Conservation (phyloP, 2,888 invertebrate species). For the Idaea straminata region DNA sequence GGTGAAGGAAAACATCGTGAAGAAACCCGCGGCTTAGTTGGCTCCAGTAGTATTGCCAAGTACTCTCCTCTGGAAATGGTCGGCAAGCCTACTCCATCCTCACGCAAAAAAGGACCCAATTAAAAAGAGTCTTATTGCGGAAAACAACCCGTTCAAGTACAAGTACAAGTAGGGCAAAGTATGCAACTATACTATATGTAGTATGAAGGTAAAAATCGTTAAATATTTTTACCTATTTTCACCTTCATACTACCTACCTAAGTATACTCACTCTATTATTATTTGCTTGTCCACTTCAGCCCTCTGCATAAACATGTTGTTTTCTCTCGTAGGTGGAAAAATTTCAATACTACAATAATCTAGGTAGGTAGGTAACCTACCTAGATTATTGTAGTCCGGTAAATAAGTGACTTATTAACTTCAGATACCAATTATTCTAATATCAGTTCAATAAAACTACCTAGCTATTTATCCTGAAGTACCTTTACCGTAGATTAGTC, state of each 20-base stretch:
- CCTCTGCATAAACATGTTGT: not conserved
- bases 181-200: too few species aligned
- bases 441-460: not conserved
- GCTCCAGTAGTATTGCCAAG: too few species aligned
- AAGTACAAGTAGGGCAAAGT: too few species aligned
- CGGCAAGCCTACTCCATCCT: too few species aligned
- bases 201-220: too few species aligned
- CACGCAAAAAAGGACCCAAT: too few species aligned
- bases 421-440: not conserved
- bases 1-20: too few species aligned
- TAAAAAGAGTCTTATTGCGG: too few species aligned
- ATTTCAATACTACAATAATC: too few species aligned
- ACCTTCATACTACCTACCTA: not conserved
- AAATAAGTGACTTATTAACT: not conserved
- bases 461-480: not conserved
- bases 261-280: not conserved
- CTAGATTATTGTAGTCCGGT: not conserved
- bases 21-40: too few species aligned
- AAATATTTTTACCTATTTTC: not conserved
- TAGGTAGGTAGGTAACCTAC: not conserved
- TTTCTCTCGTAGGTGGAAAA: not conserved
- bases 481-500: conserved; percentile 7
- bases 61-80: too few species aligned
- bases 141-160: too few species aligned
- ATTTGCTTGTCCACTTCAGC: not conserved